Conservation (phyloP, 1,140 invertebrate genomes). For the Anagrus nilaparvatae region DNA sequence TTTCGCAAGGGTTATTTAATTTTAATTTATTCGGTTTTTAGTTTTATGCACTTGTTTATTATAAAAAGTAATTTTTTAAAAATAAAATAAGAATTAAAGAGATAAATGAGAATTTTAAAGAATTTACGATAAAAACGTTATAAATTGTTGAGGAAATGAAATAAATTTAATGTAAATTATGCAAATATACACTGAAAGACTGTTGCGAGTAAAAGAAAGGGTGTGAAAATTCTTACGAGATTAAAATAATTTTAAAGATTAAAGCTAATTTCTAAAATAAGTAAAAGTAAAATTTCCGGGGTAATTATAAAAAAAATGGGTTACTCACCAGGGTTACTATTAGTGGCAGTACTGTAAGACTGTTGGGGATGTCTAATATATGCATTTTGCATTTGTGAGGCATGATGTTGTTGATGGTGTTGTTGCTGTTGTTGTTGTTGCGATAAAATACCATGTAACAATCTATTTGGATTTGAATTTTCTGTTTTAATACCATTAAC, state of each 20-base stretch:
- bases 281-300: constrained; percentile 1
- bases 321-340: constrained; percentile 36
- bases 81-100: too few relatives aligned
- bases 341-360: constrained; percentile 37
- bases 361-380: constrained; percentile 38
- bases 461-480: constrained; percentile 38
- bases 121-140: too few relatives aligned
- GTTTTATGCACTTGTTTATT: too few relatives aligned
- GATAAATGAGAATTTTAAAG: too few relatives aligned
- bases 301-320: constrained; percentile 7
- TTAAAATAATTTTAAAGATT: too few relatives aligned
- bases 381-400: constrained; percentile 29
- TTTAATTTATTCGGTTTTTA: too few relatives aligned
- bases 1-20: too few relatives aligned
- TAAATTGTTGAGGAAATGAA: too few relatives aligned
- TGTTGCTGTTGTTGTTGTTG: constrained; percentile 38
- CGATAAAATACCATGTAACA: constrained; percentile 52
- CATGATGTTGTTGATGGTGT: constrained; percentile 41
- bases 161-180: too few relatives aligned
- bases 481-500: constrained; percentile 33
- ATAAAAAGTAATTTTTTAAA: too few relatives aligned
- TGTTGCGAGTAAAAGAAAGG: background rate
- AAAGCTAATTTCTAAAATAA: too few relatives aligned
- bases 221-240: too few relatives aligned
- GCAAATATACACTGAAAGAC: background rate